Conservation (phyloP, 2,797 vertebrate species). For the Macrochelys suwanniensis region DNA sequence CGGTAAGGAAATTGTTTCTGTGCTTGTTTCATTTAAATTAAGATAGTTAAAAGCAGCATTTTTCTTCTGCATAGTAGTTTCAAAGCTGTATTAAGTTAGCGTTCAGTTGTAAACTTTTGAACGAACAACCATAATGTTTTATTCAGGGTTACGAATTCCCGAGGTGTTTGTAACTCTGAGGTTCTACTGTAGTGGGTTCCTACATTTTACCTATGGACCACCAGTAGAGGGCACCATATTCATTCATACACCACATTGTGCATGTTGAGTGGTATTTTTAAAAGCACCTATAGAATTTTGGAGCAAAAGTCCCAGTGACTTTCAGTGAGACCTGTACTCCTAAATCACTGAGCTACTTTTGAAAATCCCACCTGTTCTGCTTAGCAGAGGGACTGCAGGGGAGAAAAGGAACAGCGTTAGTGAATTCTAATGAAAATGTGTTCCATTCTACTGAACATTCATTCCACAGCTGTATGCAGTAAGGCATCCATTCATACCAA, state of each 20-base stretch:
- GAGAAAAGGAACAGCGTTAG: not conserved
- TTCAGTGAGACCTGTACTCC: not conserved
- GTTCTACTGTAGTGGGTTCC: not conserved
- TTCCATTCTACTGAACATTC: not conserved
- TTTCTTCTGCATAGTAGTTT: too few species aligned
- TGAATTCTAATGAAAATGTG: not conserved
- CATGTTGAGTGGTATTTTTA: not conserved
- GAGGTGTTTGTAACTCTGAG: accelerated
- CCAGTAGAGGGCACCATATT: not conserved
- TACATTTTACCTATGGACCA: not conserved
- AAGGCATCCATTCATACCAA: not conserved
- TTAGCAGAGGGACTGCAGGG: not conserved
- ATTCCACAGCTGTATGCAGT: accelerated
- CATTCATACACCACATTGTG: not conserved
- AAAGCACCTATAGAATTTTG: not conserved
- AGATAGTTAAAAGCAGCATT: too few species aligned
- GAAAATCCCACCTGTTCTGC: not conserved
- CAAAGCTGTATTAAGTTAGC: too few species aligned
- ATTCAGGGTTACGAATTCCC: not conserved
- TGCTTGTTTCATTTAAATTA: too few species aligned
- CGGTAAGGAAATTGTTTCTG: too few species aligned
- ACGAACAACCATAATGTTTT: too few species aligned
- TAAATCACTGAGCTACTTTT: not conserved
- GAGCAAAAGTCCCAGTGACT: accelerated
- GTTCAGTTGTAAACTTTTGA: too few species aligned